Evolutionary conservation across 2,113 vertebrate genomes (phyloP), one percentile per base, ranked within the genome.

Genomic region (Gnathochromis pfefferi): DNA sequence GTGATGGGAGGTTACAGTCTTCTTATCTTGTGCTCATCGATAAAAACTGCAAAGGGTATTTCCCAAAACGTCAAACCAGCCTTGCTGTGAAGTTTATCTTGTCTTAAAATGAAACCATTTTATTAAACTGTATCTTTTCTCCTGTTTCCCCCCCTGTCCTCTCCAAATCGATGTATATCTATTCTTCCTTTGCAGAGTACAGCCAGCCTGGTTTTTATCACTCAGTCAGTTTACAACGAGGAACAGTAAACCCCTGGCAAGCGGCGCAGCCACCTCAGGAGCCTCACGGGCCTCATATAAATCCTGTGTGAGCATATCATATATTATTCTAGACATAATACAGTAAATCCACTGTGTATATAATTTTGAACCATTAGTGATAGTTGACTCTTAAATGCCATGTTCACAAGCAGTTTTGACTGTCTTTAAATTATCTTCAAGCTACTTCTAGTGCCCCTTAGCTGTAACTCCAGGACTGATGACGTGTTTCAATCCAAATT

Each of bases 231-330:
- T 92, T 96, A 80, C 97, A 98, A 65, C 95, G 97, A 38, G 90
- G 95, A 42, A 60, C 96, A 17, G 57, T 95, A n/a, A 96, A 95
- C 47, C 85, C 96, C 2, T 98, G 98, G 98, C 97, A 96, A 82
- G 17, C 95, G 51, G 81, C 91, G 11, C 68, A 93, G 70, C 70
- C 82, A 87, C 94, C 94, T 23, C 96, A 95, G 75, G 96, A 98
- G 9, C 19, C 88, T 17, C 94, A 91, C 2, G 10, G 91, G 82
- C 81, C 92, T 19, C 95, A 95, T 80, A 87, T 94, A 47, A 91
- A 53, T 1, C 82, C 95, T 42, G 97, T 96, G 97, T 97, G 82
- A 96, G 96, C 38, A 85, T 38, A 45, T 38, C 60, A 40, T 47
- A 68, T 87, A 38, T 7, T 13, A 16, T 9, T 57, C 17, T 12